These are phyloP conservation scores for Adoxophyes honmai DNA, from an alignment of 1,140 invertebrate genomes.

Conservation along the genomic window DNA sequence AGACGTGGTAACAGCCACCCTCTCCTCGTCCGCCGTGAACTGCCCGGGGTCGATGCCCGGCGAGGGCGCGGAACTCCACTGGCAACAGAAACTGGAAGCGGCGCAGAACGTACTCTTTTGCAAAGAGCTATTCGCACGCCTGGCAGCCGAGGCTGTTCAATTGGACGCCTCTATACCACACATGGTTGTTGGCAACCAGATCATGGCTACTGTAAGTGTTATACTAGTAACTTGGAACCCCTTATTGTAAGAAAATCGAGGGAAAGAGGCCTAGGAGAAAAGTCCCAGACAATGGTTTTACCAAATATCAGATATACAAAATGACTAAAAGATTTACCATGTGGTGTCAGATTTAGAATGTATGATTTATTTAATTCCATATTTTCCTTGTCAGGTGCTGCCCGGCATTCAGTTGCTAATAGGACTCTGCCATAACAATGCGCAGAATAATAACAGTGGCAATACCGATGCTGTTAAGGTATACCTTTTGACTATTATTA, in stretches of 20 bases:
- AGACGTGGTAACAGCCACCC: constrained; percentile 87
- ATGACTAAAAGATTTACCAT: too few relatives aligned
- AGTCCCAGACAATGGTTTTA: too few relatives aligned
- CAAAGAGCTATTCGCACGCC: constrained; percentile 96
- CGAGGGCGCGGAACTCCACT: constrained; percentile 87
- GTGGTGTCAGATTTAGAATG: too few relatives aligned
- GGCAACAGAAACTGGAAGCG: constrained; percentile 96
- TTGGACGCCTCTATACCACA: constrained; percentile 95
- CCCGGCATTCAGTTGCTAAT: constrained; percentile 94
- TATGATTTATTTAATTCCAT: constrained; percentile 10
- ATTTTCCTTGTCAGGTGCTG: constrained; percentile 82
- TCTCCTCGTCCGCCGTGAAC: constrained; percentile 83
- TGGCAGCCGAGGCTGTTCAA: constrained; percentile 96
- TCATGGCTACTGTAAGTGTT: constrained; percentile 91
- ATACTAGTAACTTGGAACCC: too few relatives aligned
- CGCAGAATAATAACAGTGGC: constrained; percentile 63
- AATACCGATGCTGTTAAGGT: constrained; percentile 58
- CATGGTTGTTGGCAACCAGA: constrained; percentile 97
- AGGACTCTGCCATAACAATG: constrained; percentile 87
- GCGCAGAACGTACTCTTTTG: constrained; percentile 98
- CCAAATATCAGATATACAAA: too few relatives aligned
- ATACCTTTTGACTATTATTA: too few relatives aligned
- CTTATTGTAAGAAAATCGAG: too few relatives aligned
- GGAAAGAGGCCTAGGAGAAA: too few relatives aligned
- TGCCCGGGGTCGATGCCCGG: constrained; percentile 82